These are phyloP conservation scores for Ephydatia muelleri DNA, from an alignment of 37 sponge, comb jelly and placozoan genomes.

Conservation along the genomic window DNA sequence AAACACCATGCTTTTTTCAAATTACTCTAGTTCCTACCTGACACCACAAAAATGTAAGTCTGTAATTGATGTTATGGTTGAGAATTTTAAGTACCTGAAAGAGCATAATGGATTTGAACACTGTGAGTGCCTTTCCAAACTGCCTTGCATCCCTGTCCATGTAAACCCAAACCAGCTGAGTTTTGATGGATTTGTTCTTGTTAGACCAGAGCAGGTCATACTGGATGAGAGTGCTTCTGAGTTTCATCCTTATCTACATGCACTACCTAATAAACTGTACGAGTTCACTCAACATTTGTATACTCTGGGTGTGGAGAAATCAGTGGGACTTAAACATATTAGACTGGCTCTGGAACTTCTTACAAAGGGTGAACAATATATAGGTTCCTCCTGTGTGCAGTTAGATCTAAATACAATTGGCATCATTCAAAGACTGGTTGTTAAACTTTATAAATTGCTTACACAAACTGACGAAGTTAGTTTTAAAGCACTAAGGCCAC, in stretches of 20 bases:
- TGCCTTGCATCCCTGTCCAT: too few species aligned
- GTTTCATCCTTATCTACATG: neutral
- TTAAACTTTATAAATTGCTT: neutral
- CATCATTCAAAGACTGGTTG: neutral
- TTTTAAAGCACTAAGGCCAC: neutral
- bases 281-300: neutral
- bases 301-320: neutral
- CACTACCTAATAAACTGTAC: neutral
- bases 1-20: conserved; percentile 20
- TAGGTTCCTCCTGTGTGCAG: neutral
- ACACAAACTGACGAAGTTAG: neutral
- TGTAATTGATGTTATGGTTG: conserved; percentile 5
- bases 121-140: neutral
- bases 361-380: neutral
- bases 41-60: neutral
- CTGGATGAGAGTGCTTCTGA: neutral
- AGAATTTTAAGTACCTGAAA: conserved; percentile 4
- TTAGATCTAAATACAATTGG: neutral
- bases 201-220: neutral
- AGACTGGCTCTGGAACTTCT: neutral
- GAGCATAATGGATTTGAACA: too few species aligned
- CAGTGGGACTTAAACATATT: neutral
- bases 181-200: too few species aligned
- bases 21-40: conserved; percentile 2
- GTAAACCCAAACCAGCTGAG: too few species aligned